These are phyloP conservation scores for Sarcophilus harrisii DNA, from an alignment of 2,797 vertebrate genomes.

Conservation along the genomic window DNA sequence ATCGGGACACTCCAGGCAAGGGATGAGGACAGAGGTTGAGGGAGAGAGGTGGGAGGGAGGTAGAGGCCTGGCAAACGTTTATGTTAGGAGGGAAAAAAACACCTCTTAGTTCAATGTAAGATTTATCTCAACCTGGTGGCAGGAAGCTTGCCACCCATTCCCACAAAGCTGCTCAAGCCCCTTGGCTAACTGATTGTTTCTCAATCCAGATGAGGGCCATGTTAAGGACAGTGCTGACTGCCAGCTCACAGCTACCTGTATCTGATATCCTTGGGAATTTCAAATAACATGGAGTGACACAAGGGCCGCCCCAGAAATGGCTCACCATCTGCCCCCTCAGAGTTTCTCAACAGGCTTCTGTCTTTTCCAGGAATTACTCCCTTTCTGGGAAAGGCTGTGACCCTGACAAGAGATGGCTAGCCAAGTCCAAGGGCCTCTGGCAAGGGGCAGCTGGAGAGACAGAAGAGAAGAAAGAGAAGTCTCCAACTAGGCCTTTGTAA, in stretches of 20 bases:
- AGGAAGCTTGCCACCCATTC: not conserved
- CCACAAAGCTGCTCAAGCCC: not conserved
- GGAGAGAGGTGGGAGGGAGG: not conserved
- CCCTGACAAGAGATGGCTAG: constrained; percentile 61
- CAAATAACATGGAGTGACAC: not conserved
- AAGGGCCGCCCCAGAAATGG: constrained; percentile 17
- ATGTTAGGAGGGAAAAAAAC: not conserved
- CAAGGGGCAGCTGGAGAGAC: constrained; percentile 71
- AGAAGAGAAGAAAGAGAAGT: constrained; percentile 53
- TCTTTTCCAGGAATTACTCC: constrained; percentile 81
- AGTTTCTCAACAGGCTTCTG: constrained; percentile 77
- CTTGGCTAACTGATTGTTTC: constrained; percentile 29
- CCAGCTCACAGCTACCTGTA: not conserved
- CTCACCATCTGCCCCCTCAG: constrained; percentile 63
- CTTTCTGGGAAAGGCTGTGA: constrained; percentile 77
- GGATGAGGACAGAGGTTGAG: not conserved
- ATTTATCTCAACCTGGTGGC: not conserved
- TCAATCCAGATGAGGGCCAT: not conserved
- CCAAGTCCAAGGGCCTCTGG: constrained; percentile 63
- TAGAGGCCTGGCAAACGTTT: not conserved
- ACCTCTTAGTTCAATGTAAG: not conserved
- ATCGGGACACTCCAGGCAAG: not conserved
- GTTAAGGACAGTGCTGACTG: not conserved
- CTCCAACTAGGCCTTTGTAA: constrained; percentile 39
- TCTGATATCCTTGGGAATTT: not conserved